phyloP scores from a whole-genome alignment of 2,113 vertebrate species.

The Speoplatyrhinus poulsoni region DNA sequence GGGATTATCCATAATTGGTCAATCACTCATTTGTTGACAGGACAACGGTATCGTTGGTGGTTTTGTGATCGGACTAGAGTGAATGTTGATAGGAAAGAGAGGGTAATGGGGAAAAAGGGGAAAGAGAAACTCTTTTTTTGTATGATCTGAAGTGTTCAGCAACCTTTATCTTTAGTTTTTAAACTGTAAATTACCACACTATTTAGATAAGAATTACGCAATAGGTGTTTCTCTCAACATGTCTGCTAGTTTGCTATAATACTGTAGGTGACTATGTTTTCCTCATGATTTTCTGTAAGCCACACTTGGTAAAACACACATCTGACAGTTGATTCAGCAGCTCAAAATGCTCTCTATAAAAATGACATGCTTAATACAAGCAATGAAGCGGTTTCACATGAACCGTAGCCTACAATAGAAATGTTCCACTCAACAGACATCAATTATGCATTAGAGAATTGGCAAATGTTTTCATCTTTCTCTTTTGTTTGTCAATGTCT shows the following conservation, averaged over 20 bases:
- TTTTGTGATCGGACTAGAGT: too few relatives aligned
- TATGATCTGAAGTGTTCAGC: too few relatives aligned
- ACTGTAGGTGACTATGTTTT: background rate
- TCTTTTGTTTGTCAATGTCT: background rate
- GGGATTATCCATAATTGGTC: too few relatives aligned
- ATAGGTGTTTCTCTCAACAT: background rate
- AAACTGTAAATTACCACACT: too few relatives aligned
- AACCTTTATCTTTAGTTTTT: too few relatives aligned
- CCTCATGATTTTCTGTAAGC: slow-evolving; percentile 7
- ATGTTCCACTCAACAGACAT: background rate
- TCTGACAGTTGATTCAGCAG: background rate
- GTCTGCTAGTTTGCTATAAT: background rate
- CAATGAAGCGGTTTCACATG: slow-evolving; percentile 8
- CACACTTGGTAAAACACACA: background rate
- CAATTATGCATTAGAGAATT: background rate
- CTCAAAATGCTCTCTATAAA: too few relatives aligned
- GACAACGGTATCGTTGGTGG: too few relatives aligned
- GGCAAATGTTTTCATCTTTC: background rate
- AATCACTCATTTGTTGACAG: too few relatives aligned
- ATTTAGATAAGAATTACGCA: background rate
- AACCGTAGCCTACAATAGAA: slow-evolving; percentile 1
- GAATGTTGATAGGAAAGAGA: too few relatives aligned
- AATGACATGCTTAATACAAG: background rate
- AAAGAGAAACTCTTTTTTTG: too few relatives aligned
- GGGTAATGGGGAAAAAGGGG: too few relatives aligned